phyloP scores from a whole-genome alignment of 2,113 vertebrate species.

The Oxyruncus cristatus region DNA sequence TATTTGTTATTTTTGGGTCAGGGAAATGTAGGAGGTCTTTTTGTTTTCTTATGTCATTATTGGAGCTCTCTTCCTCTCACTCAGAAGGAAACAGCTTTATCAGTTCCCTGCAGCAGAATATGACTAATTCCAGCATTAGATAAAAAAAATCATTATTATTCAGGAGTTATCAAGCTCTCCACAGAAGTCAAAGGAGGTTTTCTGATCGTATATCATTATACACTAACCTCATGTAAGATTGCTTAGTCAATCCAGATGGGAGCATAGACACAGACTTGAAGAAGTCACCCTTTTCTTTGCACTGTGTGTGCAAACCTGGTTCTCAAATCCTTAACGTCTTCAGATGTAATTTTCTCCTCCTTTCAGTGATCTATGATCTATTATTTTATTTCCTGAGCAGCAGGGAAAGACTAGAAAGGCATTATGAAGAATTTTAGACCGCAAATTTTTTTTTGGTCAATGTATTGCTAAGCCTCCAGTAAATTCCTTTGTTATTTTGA shows the following conservation, averaged over 20 bases:
- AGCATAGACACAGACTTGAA: neutral
- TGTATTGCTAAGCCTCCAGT: neutral
- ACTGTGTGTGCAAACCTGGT: neutral
- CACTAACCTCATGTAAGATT: neutral
- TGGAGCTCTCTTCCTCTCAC: neutral
- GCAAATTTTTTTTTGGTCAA: fast-evolving
- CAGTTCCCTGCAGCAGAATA: neutral
- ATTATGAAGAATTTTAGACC: neutral
- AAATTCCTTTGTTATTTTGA: neutral
- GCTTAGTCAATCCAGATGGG: neutral
- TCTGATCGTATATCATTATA: neutral
- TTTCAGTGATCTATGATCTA: neutral
- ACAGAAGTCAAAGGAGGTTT: neutral
- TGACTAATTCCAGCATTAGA: neutral
- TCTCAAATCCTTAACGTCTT: neutral
- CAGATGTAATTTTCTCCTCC: neutral
- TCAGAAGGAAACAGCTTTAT: neutral
- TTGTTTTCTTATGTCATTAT: neutral
- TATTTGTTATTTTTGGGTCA: neutral
- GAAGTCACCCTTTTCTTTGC: neutral
- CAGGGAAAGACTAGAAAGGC: neutral
- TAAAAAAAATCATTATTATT: neutral
- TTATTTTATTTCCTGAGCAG: neutral
- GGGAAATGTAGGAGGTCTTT: neutral
- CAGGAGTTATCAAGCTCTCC: neutral